Conservation (phyloP, 2,888 invertebrate species). For the Maniola hyperantus region DNA sequence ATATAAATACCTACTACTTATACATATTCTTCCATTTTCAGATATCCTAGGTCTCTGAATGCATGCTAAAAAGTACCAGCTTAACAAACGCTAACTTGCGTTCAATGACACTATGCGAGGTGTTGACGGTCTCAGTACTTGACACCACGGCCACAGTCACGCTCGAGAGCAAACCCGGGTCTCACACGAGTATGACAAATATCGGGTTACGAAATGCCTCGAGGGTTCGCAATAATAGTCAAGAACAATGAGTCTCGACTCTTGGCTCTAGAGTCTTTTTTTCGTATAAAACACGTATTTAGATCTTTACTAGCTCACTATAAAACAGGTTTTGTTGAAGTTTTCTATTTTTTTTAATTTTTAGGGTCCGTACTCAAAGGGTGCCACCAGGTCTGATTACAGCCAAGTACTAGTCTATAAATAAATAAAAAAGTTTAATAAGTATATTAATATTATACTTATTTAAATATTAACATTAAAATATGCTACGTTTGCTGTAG, state of each 20-base stretch:
- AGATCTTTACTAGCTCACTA: background rate
- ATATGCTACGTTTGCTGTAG: too few species aligned
- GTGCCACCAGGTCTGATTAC: too few species aligned
- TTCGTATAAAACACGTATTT: background rate
- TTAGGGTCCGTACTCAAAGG: too few species aligned
- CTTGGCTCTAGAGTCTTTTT: too few species aligned
- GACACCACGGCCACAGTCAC: slow-evolving; percentile 36
- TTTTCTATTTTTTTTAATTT: background rate
- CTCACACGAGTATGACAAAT: slow-evolving; percentile 37
- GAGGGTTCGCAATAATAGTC: slow-evolving; percentile 19
- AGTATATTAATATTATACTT: too few species aligned
- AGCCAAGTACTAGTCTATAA: too few species aligned
- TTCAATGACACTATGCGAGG: slow-evolving; percentile 31
- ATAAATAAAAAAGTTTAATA: too few species aligned
- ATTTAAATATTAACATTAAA: too few species aligned
- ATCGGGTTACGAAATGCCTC: slow-evolving; percentile 33
- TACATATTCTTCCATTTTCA: too few species aligned
- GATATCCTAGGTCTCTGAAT: too few species aligned
- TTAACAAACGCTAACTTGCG: slow-evolving; percentile 21
- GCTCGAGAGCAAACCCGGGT: slow-evolving; percentile 25
- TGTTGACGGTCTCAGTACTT: slow-evolving; percentile 17
- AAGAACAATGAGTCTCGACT: slow-evolving; percentile 5
- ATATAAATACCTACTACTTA: too few species aligned
- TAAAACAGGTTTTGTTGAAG: background rate
- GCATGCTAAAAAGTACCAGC: background rate